Evolutionary conservation across 2,797 vertebrate genomes (phyloP).

Genomic region (Sebastes itinus): DNA sequence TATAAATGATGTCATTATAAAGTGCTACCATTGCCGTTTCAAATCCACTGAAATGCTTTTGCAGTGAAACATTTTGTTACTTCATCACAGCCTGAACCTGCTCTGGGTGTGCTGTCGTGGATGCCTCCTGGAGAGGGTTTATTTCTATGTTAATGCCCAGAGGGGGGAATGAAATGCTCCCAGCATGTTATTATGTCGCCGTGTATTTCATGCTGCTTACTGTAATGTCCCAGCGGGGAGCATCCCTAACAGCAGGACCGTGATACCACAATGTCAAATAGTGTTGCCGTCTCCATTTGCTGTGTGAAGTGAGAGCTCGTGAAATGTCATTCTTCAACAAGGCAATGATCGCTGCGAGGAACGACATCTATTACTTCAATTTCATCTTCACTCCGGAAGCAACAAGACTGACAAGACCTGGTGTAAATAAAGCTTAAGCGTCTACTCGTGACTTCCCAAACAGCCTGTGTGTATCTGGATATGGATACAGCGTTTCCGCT

Average conservation of each 20-base stretch:
- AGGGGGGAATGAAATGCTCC: constrained; percentile 38
- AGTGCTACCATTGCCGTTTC: fast-evolving
- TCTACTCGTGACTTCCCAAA: neutral
- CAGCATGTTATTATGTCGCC: constrained; percentile 33
- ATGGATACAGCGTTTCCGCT: neutral
- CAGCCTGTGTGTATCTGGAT: neutral
- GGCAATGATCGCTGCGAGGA: constrained; percentile 12
- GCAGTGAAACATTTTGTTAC: constrained; percentile 10
- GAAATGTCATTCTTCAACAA: constrained; percentile 33
- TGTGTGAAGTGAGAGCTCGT: constrained; percentile 16
- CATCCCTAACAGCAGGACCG: constrained; percentile 3
- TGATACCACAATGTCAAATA: constrained; percentile 28
- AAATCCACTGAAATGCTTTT: constrained; percentile 28
- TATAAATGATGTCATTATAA: neutral
- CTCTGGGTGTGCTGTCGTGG: constrained; percentile 9
- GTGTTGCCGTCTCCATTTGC: constrained; percentile 15
- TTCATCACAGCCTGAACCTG: constrained; percentile 16
- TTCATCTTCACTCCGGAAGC: constrained; percentile 2
- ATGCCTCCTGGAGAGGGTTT: constrained; percentile 41
- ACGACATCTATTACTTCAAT: constrained; percentile 27
- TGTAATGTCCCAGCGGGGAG: constrained; percentile 43
- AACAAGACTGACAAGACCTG: neutral
- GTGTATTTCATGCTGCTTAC: constrained; percentile 55
- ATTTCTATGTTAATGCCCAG: constrained; percentile 52
- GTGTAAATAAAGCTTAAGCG: neutral